Evolutionary conservation across 2,797 vertebrate species (phyloP).

Genomic region (Pampus argenteus): DNA sequence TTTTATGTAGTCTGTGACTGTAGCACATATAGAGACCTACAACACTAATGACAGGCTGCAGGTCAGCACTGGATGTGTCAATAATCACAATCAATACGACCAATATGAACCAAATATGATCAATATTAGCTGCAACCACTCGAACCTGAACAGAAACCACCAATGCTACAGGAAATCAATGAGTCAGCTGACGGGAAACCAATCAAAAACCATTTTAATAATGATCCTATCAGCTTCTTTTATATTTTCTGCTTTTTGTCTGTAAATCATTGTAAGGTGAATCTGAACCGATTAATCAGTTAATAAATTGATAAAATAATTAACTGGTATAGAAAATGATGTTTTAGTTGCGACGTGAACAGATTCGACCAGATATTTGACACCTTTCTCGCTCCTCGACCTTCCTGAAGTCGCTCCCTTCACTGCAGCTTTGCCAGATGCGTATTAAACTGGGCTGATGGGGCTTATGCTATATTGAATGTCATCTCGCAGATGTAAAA

Average conservation of each 20-base stretch:
- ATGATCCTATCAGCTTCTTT: background rate
- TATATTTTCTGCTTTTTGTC: too few species aligned
- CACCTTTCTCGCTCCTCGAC: slow-evolving; percentile 70
- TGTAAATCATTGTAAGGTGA: background rate
- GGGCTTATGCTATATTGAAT: slow-evolving; percentile 78
- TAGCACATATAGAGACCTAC: slow-evolving; percentile 58
- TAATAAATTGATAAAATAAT: background rate
- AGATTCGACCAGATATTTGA: rapidly evolving
- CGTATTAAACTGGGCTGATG: slow-evolving; percentile 67
- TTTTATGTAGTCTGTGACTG: slow-evolving; percentile 70
- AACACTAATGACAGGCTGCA: slow-evolving; percentile 46
- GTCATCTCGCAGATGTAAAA: slow-evolving; percentile 77
- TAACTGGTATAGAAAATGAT: background rate
- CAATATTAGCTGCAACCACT: too few species aligned
- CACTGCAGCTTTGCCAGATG: slow-evolving; percentile 56
- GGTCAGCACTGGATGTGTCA: too few species aligned
- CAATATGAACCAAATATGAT: too few species aligned
- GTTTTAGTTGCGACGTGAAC: background rate
- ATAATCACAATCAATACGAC: too few species aligned
- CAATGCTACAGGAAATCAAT: too few species aligned
- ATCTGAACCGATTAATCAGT: background rate
- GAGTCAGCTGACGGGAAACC: background rate
- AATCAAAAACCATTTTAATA: background rate
- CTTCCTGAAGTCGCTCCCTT: slow-evolving; percentile 40
- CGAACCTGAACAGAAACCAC: too few species aligned